A percentile compares a stretch with the other conserved stretches of the same genome.
phyloP scores from a whole-genome alignment of 2,888 invertebrate species.

The Pandemis corylana region DNA sequence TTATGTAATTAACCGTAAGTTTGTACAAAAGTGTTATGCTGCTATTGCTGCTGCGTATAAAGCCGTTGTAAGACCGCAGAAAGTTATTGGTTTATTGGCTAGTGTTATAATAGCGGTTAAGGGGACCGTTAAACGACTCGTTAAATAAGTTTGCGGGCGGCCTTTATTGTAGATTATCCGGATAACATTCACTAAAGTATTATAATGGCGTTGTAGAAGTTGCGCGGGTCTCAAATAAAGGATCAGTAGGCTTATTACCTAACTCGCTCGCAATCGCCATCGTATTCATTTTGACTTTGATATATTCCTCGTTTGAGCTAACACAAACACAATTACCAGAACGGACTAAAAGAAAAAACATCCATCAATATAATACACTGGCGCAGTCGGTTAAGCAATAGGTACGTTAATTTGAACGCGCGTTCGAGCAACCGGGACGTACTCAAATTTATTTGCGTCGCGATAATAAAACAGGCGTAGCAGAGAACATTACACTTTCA shows the following conservation, averaged over 20 bases:
- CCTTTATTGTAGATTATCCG: slow-evolving; percentile 28
- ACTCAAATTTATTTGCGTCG: slow-evolving; percentile 8
- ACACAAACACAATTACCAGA: too few species aligned
- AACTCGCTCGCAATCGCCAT: too few species aligned
- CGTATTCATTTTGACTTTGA: too few species aligned
- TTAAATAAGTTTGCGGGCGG: slow-evolving; percentile 30
- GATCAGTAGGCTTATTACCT: too few species aligned
- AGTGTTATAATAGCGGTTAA: slow-evolving; percentile 37
- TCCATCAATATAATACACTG: neutral
- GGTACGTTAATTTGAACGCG: neutral
- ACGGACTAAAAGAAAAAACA: too few species aligned
- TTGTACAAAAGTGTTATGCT: slow-evolving; percentile 49
- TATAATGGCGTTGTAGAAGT: neutral
- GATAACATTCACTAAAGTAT: neutral
- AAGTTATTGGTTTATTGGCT: slow-evolving; percentile 57
- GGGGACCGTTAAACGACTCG: slow-evolving; percentile 36
- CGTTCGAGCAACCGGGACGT: neutral
- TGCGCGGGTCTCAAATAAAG: neutral
- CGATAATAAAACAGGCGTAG: slow-evolving; percentile 21
- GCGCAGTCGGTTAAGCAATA: neutral
- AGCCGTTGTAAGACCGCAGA: slow-evolving; percentile 54
- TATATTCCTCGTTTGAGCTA: too few species aligned
- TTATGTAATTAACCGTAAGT: neutral
- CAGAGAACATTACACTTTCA: slow-evolving; percentile 32
- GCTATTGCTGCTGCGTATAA: slow-evolving; percentile 54